Base-by-base conservation (phyloP, 1,140 invertebrate genomes). In the Drosophila pectinifera region DNA sequence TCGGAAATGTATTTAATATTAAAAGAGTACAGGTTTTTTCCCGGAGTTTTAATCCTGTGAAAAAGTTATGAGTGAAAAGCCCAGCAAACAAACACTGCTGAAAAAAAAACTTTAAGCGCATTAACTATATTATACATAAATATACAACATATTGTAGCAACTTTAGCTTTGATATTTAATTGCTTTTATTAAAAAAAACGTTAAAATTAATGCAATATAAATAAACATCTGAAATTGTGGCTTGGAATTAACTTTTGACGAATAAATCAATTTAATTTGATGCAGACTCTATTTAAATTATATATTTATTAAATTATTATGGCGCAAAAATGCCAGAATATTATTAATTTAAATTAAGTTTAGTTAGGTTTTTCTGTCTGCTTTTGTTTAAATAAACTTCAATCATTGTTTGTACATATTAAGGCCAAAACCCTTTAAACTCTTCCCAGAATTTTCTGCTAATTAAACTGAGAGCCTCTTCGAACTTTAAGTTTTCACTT, bases 1-100 rank as follows among this genome's bases (percentile, higher is more conserved):
- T 36, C 39, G 63, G 48, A 69, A 39, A 34, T 70, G 63, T 69
- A 39, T 69, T 70, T 43, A 55, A 69, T 69, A 56, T 69, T 56
- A 24, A 70, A 55, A 24, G 34, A 45, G 22, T 39, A 2, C 8
- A 11, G 6, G 26, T 7, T 48, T 57, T 22, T 42, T 16, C 1
- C 18, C 7, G 28, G 36, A 41, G 49, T 56, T 55, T 41, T 11
- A 22, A 39, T 13, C 8, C 16, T 36, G 31, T 51, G 7, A 51
- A 51, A 51, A 36, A 36, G 20, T 14, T 4, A 20, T 54, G 28
- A 8, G 18, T 10, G 8, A 49, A 49, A 28, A 10, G 28, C n/a
- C 5, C 22, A 18, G 22, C 7, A 4, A 22, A n/a, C n/a, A 6
- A n/a, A 11, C 16, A 7, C 5, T 16, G 34, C 18, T 6, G 20